A percentile compares a stretch with the other conserved stretches of the same genome.
Evolutionary conservation across 2,888 invertebrate genomes (phyloP).

Genomic region (Corbicula japonica): DNA sequence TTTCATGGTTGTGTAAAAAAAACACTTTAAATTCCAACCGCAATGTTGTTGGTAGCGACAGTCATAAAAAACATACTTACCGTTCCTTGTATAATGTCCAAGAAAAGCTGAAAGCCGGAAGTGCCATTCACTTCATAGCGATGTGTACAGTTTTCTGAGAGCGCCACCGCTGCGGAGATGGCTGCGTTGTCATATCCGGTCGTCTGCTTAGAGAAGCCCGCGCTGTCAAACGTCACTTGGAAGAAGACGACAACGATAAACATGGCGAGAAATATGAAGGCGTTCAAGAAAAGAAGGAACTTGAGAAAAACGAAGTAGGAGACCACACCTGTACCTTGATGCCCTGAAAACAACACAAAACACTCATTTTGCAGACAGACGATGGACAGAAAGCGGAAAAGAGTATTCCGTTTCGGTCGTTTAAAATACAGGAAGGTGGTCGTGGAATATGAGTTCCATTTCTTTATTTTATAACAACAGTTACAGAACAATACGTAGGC

Average conservation of each 20-base stretch:
- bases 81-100: constrained; percentile 82
- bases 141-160: constrained; percentile 66
- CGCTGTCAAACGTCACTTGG: constrained; percentile 60
- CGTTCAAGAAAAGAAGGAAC: constrained; percentile 93
- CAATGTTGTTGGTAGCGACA: too few relatives aligned
- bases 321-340: constrained; percentile 86
- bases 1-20: too few relatives aligned
- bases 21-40: too few relatives aligned
- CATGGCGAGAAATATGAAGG: constrained; percentile 90
- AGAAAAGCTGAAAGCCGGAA: constrained; percentile 65
- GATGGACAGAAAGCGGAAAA: too few relatives aligned
- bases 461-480: too few relatives aligned
- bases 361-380: too few relatives aligned
- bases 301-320: constrained; percentile 93
- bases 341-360: constrained; percentile 69
- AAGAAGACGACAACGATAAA: constrained; percentile 91
- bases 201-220: constrained; percentile 56
- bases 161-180: constrained; percentile 44
- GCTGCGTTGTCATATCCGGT: constrained; percentile 55
- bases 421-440: too few relatives aligned
- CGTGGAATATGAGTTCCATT: too few relatives aligned
- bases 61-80: too few relatives aligned
- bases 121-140: constrained; percentile 70
- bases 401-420: too few relatives aligned
- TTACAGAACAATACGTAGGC: too few relatives aligned